Conservation (phyloP, 2,113 vertebrate genomes). For the Cyanocitta stelleri region DNA sequence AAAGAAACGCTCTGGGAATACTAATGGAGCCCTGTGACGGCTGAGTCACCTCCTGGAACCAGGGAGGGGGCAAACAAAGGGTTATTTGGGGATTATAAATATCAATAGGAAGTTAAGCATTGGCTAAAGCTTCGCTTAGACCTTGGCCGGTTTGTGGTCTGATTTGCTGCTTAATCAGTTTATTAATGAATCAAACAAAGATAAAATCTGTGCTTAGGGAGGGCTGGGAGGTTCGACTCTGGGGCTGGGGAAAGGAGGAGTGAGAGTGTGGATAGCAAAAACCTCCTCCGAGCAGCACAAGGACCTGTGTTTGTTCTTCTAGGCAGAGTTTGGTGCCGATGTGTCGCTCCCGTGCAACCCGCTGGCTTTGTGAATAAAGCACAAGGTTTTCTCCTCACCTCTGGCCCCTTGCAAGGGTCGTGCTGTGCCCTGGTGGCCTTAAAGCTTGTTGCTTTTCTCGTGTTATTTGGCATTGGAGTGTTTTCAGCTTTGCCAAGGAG, state of each 20-base stretch:
- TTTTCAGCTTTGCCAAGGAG: not conserved
- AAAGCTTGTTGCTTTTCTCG: not conserved
- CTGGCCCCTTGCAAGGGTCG: not conserved
- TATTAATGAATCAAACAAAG: not conserved
- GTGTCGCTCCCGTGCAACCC: rapidly evolving
- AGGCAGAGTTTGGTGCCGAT: not conserved
- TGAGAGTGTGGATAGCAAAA: not conserved
- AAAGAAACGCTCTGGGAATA: not conserved
- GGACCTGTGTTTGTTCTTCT: not conserved
- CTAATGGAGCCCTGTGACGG: not conserved
- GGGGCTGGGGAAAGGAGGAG: not conserved
- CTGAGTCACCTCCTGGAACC: slow-evolving; percentile 7
- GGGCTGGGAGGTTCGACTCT: not conserved
- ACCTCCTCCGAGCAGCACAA: rapidly evolving
- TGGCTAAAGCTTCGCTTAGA: not conserved
- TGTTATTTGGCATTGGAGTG: not conserved
- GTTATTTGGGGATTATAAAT: not conserved
- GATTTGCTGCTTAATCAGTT: not conserved
- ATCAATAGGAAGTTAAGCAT: not conserved
- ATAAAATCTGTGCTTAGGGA: not conserved
- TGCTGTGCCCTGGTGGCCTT: not conserved
- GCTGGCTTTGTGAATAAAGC: not conserved
- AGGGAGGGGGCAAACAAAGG: not conserved
- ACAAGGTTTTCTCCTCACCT: not conserved
- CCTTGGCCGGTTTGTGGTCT: not conserved